phyloP scores from a whole-genome alignment of 2,888 invertebrate genomes.

The Dascillus cervinus region DNA sequence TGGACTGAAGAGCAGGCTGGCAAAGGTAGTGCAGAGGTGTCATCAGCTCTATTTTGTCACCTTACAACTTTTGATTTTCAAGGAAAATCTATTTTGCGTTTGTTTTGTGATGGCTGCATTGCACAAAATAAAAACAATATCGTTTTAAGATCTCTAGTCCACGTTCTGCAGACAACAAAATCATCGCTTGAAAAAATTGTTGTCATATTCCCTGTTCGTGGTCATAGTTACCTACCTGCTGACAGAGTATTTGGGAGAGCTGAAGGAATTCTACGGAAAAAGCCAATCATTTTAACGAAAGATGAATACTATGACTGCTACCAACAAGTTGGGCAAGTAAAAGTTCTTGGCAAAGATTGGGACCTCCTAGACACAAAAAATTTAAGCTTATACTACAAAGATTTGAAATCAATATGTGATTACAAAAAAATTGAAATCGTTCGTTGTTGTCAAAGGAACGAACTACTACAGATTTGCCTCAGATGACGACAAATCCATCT shows the following conservation, averaged over 20 bases:
- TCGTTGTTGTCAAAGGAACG: too few species aligned
- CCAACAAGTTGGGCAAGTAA: constrained; percentile 7
- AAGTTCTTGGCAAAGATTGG: constrained; percentile 7
- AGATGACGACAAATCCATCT: too few species aligned
- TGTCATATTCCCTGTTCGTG: constrained; percentile 1
- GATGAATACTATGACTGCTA: constrained; percentile 12
- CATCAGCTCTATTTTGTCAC: constrained; percentile 8
- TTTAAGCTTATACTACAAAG: too few species aligned
- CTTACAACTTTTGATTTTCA: constrained; percentile 3
- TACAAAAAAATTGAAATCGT: too few species aligned
- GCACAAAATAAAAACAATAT: constrained; percentile 18
- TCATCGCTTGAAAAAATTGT: constrained; percentile 1
- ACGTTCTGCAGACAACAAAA: constrained; percentile 8
- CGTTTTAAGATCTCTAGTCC: constrained; percentile 11
- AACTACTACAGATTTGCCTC: too few species aligned
- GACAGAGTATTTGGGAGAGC: constrained; percentile 15
- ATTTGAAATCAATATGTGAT: too few species aligned
- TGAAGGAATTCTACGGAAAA: constrained; percentile 14
- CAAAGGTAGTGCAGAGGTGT: constrained; percentile 15
- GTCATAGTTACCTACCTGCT: constrained; percentile 15
- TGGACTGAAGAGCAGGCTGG: constrained; percentile 14
- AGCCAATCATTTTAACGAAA: constrained; percentile 10
- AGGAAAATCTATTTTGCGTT: constrained; percentile 6
- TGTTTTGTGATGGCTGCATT: constrained; percentile 17
- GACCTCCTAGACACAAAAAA: too few species aligned